Conservation (phyloP, 2,888 invertebrate genomes). For the Ypsolopha scabrella region DNA sequence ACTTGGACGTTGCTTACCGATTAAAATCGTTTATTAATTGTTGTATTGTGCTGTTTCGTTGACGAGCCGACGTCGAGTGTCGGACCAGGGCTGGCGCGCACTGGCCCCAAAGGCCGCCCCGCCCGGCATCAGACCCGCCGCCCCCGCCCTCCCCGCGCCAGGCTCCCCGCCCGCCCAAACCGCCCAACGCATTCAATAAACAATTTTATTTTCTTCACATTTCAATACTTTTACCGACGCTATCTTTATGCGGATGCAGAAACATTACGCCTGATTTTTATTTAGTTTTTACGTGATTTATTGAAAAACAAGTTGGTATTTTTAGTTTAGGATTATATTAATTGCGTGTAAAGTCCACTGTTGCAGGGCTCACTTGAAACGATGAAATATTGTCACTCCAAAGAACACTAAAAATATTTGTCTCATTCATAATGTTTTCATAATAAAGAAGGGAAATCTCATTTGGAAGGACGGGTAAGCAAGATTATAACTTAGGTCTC, state of each 20-base stretch:
- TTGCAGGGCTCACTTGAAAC: too few species aligned
- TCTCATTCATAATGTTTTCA: too few species aligned
- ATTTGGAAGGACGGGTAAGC: too few species aligned
- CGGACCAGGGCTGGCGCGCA: constrained; percentile 66
- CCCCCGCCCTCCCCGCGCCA: background rate
- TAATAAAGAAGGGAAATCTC: too few species aligned
- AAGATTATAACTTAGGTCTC: too few species aligned
- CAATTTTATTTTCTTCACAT: constrained; percentile 2
- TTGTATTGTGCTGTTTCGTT: constrained; percentile 57
- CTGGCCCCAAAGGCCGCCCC: constrained; percentile 36
- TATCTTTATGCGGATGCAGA: background rate
- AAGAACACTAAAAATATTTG: too few species aligned
- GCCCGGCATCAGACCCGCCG: constrained; percentile 2
- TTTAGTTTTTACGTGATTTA: background rate
- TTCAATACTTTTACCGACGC: background rate
- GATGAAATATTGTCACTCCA: too few species aligned
- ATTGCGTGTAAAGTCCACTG: too few species aligned
- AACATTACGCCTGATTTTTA: background rate
- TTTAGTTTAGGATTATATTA: too few species aligned
- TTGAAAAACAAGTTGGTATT: background rate
- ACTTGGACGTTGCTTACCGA: constrained; percentile 59
- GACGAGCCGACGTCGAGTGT: constrained; percentile 71
- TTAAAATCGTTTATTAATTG: constrained; percentile 57
- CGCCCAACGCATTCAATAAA: background rate
- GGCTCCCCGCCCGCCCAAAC: constrained; percentile 1